Conservation (phyloP, 2,797 vertebrate genomes). For the Australoheros facetus region DNA sequence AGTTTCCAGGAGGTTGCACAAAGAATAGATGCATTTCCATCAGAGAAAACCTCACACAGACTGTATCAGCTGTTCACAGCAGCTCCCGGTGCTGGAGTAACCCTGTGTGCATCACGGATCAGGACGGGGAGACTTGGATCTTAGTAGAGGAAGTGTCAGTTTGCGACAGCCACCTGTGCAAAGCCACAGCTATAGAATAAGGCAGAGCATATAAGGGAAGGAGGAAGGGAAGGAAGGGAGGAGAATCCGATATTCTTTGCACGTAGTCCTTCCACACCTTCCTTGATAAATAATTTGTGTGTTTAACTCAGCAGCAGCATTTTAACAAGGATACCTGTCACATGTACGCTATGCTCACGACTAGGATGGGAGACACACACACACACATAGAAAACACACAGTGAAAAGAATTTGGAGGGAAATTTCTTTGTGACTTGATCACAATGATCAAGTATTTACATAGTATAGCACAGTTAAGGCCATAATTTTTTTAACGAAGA, state of each 20-base stretch:
- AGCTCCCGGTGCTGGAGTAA: conserved; percentile 30
- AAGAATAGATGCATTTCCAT: conserved; percentile 36
- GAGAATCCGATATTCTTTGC: conserved; percentile 76
- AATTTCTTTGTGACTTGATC: neutral
- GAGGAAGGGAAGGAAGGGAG: conserved; percentile 47
- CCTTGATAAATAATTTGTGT: conserved; percentile 80
- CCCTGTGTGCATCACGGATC: conserved; percentile 39
- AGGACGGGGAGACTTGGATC: conserved; percentile 19
- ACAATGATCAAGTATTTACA: neutral
- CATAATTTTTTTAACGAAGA: neutral
- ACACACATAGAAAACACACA: neutral
- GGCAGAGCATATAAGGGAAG: conserved; percentile 22
- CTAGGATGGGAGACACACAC: conserved; percentile 10
- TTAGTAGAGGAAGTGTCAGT: conserved; percentile 40
- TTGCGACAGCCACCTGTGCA: conserved; percentile 46
- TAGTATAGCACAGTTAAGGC: neutral
- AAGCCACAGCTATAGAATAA: conserved; percentile 48
- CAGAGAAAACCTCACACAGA: conserved; percentile 23
- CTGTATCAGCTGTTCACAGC: conserved; percentile 44
- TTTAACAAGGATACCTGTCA: conserved; percentile 76
- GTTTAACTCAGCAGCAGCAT: conserved; percentile 68
- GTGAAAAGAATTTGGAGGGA: neutral
- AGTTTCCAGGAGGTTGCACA: conserved; percentile 34
- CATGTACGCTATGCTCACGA: conserved; percentile 45
- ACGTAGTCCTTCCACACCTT: conserved; percentile 66